Evolutionary conservation across 2,797 vertebrate species (phyloP).

Genomic region (Sphenopsis melanotis): DNA sequence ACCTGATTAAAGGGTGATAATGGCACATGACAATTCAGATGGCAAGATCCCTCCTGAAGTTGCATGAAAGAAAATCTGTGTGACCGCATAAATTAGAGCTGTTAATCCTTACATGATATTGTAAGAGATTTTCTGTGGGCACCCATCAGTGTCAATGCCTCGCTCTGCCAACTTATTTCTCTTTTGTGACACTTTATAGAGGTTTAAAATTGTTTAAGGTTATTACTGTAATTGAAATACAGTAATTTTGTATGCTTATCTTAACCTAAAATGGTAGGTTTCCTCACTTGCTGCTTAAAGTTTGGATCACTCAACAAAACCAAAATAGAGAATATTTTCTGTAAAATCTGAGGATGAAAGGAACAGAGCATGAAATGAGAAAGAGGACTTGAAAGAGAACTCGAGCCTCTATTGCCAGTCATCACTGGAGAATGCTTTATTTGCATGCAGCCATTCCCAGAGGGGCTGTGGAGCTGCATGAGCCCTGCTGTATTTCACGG

Average conservation of each 20-base stretch:
- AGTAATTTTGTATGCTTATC: conserved; percentile 39
- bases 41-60: conserved; percentile 50
- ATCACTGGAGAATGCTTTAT: conserved; percentile 23
- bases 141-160: conserved; percentile 43
- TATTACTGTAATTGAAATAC: conserved; percentile 54
- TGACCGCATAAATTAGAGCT: conserved; percentile 58
- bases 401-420: background rate
- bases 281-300: conserved; percentile 23
- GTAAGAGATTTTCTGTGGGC: conserved; percentile 43
- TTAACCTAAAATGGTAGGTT: conserved; percentile 1
- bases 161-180: conserved; percentile 49
- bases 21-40: conserved; percentile 58
- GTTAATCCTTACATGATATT: conserved; percentile 54
- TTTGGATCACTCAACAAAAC: conserved; percentile 32
- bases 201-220: conserved; percentile 55
- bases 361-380: conserved; percentile 59
- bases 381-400: conserved; percentile 55
- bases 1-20: conserved; percentile 52
- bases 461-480: conserved; percentile 1
- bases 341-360: conserved; percentile 59
- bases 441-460: conserved; percentile 50
- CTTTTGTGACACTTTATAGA: conserved; percentile 51
- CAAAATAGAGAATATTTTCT: conserved; percentile 30
- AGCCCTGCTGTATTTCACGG: conserved; percentile 36
- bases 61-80: conserved; percentile 50